These are phyloP conservation scores for Nannoperca australis DNA, from an alignment of 2,797 vertebrate genomes.

Conservation along the genomic window DNA sequence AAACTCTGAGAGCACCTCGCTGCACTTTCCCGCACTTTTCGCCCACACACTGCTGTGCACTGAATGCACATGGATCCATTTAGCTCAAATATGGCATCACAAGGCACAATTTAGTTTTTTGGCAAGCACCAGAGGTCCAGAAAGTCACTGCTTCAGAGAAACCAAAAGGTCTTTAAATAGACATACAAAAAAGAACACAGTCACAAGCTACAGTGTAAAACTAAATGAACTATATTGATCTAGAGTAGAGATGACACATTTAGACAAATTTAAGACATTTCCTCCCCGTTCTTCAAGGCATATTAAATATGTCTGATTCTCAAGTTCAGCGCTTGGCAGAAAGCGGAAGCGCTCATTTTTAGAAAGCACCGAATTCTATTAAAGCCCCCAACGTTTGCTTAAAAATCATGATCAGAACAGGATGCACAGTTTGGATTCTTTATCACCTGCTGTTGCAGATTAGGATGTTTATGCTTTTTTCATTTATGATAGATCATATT, in stretches of 20 bases:
- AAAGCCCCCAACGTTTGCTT: slow-evolving; percentile 24
- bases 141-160: slow-evolving; percentile 53
- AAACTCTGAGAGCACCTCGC: slow-evolving; percentile 62
- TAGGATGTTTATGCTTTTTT: slow-evolving; percentile 28
- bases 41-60: slow-evolving; percentile 70
- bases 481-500: slow-evolving; percentile 31
- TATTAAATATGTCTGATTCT: slow-evolving; percentile 27
- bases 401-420: slow-evolving; percentile 31
- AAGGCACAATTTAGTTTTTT: slow-evolving; percentile 70
- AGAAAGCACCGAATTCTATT: slow-evolving; percentile 41
- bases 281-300: not conserved
- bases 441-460: slow-evolving; percentile 43
- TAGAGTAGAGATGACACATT: slow-evolving; percentile 31
- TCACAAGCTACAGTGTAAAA: slow-evolving; percentile 34
- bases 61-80: slow-evolving; percentile 78
- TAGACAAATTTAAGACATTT: slow-evolving; percentile 13
- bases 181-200: slow-evolving; percentile 38
- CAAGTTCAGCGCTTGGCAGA: slow-evolving; percentile 19
- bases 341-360: slow-evolving; percentile 45
- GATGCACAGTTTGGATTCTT: slow-evolving; percentile 27
- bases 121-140: slow-evolving; percentile 52
- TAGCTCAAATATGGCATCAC: slow-evolving; percentile 67
- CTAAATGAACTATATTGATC: slow-evolving; percentile 32
- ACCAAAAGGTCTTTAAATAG: slow-evolving; percentile 62
- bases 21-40: slow-evolving; percentile 78